phyloP scores from a whole-genome alignment of 2,113 vertebrate species.

The Cyprinodon brontotheroides region DNA sequence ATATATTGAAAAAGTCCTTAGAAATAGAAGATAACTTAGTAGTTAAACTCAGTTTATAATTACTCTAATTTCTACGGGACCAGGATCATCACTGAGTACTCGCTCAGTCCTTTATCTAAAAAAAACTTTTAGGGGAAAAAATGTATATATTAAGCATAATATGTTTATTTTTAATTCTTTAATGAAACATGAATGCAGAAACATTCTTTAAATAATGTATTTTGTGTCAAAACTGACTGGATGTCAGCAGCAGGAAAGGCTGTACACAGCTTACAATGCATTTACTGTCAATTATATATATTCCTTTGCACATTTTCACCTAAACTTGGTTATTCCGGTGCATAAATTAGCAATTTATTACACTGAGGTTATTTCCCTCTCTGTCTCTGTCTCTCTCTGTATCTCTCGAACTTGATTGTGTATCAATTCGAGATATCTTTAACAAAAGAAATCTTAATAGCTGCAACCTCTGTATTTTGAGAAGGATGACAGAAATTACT shows the following conservation, averaged over 20 bases:
- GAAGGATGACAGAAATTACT: background rate
- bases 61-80: background rate
- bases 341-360: background rate
- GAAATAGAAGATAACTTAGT: background rate
- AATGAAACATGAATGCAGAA: too few species aligned
- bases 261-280: too few species aligned
- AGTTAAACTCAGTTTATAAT: background rate
- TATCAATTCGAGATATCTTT: background rate
- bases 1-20: background rate
- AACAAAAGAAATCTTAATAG: constrained; percentile 2
- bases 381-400: too few species aligned
- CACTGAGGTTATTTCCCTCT: too few species aligned
- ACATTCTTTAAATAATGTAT: too few species aligned
- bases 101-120: background rate
- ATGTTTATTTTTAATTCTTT: too few species aligned
- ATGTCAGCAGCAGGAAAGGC: too few species aligned
- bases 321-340: background rate
- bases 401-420: too few species aligned
- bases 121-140: background rate
- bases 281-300: too few species aligned
- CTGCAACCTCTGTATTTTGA: background rate
- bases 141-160: background rate
- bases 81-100: background rate
- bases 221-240: too few species aligned
- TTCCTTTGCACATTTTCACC: too few species aligned